Evolutionary conservation across 2,113 vertebrate species (phyloP).

Genomic region (Ranitomeya variabilis): DNA sequence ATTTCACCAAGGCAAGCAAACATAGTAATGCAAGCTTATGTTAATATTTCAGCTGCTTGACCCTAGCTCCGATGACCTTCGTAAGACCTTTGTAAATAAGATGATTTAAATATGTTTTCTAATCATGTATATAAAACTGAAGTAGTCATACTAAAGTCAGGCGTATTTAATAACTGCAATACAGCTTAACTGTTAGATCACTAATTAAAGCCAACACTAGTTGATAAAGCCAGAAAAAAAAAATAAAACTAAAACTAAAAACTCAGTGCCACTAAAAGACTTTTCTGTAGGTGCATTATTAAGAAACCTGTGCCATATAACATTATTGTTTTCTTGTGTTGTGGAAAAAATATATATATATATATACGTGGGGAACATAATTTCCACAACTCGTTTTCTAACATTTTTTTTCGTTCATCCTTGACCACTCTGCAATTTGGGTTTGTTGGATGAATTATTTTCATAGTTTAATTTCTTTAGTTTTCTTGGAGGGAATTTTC

Average conservation of each 20-base stretch:
- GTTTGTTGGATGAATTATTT: conserved; percentile 58
- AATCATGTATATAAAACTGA: conserved; percentile 82
- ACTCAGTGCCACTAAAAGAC: conserved; percentile 64
- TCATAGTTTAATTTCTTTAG: conserved; percentile 63
- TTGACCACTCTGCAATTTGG: conserved; percentile 67
- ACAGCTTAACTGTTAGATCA: conserved; percentile 70
- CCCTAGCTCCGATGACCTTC: conserved; percentile 74
- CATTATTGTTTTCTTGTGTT: conserved; percentile 11
- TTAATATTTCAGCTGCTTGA: conserved; percentile 78
- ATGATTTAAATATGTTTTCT: conserved; percentile 79
- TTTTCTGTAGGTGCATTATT: conserved; percentile 53
- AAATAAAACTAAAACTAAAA: conserved; percentile 48
- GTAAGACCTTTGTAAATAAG: conserved; percentile 76
- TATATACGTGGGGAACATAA: neutral
- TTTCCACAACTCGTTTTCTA: conserved; percentile 56
- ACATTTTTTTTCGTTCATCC: conserved; percentile 62
- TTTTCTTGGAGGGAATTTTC: conserved; percentile 60
- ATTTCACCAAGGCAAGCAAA: conserved; percentile 69
- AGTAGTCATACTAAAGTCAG: conserved; percentile 75
- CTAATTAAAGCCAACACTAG: conserved; percentile 69
- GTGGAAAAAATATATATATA: neutral
- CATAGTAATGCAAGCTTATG: conserved; percentile 72
- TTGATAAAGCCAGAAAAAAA: conserved; percentile 77
- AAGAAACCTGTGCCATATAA: conserved; percentile 32
- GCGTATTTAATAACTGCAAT: conserved; percentile 79